Evolutionary conservation across 2,888 invertebrate species (phyloP), one percentile per base, ranked within the genome.

Genomic region (Sesamia inferens): DNA sequence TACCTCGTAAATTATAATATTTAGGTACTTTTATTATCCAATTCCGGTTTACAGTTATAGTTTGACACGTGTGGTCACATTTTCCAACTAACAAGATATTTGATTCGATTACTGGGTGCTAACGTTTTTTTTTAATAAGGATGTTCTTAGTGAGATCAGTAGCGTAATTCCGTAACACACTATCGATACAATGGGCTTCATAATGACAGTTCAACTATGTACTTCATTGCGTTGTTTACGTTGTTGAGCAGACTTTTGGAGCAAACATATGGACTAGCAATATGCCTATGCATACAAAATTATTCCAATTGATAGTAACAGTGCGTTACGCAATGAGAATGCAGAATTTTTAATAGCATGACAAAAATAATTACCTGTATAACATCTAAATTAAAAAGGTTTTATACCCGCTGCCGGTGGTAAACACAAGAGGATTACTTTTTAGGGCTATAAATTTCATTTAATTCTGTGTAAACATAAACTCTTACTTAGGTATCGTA

Each of bases 121-220:
- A 54, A 61, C 62, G 31, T 13, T 5, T 47, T 61, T 51, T 54
- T 76, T 39, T 4, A 75, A 75, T 39, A 63, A 57, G 24, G 13
- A 57, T 42, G 44, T 42, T 57, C 13, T 24, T 24, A 16, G 16
- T 76, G 11, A 31, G 31, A 11, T 69, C n/a, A n/a, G n/a, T n/a
- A n/a, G n/a, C n/a, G n/a, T n/a, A n/a, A n/a, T n/a, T n/a, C n/a
- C n/a, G n/a, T n/a, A n/a, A n/a, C n/a, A n/a, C n/a, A n/a, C n/a
- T n/a, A n/a, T n/a, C n/a, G n/a, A n/a, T n/a, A n/a, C n/a, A n/a
- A n/a, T n/a, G n/a, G n/a, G n/a, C n/a, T n/a, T n/a, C n/a, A n/a
- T n/a, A n/a, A n/a, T n/a, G n/a, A n/a, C n/a, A n/a, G n/a, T n/a
- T n/a, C n/a, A n/a, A n/a, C n/a, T n/a, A n/a, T n/a, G n/a, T n/a